phyloP scores from a whole-genome alignment of 2,797 vertebrate species.

The Melanotaenia parkinsoni region DNA sequence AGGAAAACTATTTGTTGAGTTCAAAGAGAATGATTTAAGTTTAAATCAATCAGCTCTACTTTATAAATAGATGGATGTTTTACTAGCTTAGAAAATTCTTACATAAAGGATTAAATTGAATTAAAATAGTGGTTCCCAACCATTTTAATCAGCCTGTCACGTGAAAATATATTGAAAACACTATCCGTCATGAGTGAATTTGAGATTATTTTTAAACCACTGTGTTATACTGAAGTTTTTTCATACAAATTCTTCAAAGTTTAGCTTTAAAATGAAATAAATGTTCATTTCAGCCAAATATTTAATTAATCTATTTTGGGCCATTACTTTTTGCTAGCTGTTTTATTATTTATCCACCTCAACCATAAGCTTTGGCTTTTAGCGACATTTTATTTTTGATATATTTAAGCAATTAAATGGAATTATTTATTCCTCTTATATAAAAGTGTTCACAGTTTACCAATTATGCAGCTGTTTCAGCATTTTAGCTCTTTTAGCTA shows the following conservation, averaged over 20 bases:
- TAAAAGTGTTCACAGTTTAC: background rate
- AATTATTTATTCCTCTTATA: background rate
- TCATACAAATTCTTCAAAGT: no score
- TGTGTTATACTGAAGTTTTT: background rate
- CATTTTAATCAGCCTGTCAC: background rate
- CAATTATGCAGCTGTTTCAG: background rate
- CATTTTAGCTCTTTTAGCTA: background rate
- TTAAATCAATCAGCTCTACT: slow-evolving; percentile 19
- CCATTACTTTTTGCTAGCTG: no score
- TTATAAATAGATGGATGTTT: background rate
- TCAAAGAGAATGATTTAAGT: background rate
- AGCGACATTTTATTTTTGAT: background rate
- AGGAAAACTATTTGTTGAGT: background rate
- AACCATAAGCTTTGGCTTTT: background rate
- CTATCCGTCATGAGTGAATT: background rate
- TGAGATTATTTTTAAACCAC: background rate
- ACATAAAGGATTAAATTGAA: slow-evolving; percentile 34
- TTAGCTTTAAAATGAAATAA: no score
- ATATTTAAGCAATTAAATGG: no score
- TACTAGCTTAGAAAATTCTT: background rate
- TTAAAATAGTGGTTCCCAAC: slow-evolving; percentile 39
- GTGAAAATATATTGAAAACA: no score
- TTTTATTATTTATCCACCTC: background rate
- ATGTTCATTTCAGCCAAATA: no score
- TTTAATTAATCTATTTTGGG: no score